Base-by-base conservation (phyloP, 2,797 vertebrate genomes). In the Pseudomugil gertrudae region DNA sequence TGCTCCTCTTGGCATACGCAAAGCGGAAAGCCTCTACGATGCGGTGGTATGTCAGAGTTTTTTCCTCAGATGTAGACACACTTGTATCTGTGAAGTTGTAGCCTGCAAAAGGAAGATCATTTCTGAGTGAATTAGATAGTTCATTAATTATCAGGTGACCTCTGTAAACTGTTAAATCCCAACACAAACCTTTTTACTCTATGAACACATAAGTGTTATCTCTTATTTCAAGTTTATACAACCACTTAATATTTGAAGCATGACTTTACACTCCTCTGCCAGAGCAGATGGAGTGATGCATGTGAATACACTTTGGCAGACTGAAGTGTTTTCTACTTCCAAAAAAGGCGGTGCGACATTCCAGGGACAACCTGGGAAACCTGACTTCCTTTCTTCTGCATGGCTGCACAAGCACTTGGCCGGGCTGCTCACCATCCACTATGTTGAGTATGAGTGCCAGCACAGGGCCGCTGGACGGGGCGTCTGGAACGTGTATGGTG, bases 1-100 rank as follows among this genome's bases (percentile, higher is more conserved):
- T 85, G 80, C 96, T 98, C 83, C 97, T 95, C 91, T 98, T 98
- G 81, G 97, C 98, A 0, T 95, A 99, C 61, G 96, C 97, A 13
- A 99, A 99, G 14, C 97, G 96, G 82, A 99, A 99, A 9, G 98
- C 96, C 80, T 99, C 98, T 14, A 96, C 78, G 0, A 98, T 96
- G 52, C 96, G 96, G 79, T 99, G 97, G 76, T 98, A 99, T 0
- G 96, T 99, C 78, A 98, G 89, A 9, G 94, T 95, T 83, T 94
- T 96, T 69, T 89, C 75, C 86, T 96, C 93, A 0, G 88, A 17
- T 0, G 94, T 96, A 19, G 84, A 93, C 55, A 97, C 87, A 6
- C 95, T 97, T 0, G 79, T 91, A 70, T 74, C 80, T 55, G 98
- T 94, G 86, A 99, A 96, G 85, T 95, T 94, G 83, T 96, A 99